Evolutionary conservation across 2,888 invertebrate species (phyloP).

Genomic region (Melinaea menophilus): DNA sequence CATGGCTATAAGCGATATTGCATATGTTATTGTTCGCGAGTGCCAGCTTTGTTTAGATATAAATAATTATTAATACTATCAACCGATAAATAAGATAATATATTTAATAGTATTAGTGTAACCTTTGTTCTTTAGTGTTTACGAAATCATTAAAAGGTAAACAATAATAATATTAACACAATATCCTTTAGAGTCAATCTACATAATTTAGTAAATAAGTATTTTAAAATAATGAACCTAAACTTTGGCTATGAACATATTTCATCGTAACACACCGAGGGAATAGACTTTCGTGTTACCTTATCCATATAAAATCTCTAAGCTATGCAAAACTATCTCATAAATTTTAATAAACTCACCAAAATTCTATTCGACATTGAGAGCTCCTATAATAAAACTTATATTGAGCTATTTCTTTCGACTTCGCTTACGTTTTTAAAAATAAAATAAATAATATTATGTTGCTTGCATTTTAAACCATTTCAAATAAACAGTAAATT

Average conservation of each 20-base stretch:
- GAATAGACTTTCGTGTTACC: constrained; percentile 23
- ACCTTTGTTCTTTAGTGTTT: too few species aligned
- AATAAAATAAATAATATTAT: neutral
- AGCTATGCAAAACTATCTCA: constrained; percentile 29
- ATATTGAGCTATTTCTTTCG: neutral
- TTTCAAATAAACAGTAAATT: too few species aligned
- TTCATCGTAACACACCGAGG: constrained; percentile 15
- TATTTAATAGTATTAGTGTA: too few species aligned
- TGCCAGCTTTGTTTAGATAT: too few species aligned
- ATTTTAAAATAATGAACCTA: neutral
- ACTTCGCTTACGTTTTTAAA: neutral
- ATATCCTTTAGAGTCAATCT: too few species aligned
- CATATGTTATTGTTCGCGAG: neutral
- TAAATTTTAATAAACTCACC: constrained; percentile 33
- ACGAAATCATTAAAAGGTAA: too few species aligned
- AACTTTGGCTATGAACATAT: constrained; percentile 6
- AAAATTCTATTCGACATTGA: constrained; percentile 28
- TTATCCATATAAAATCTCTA: constrained; percentile 27
- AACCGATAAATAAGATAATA: too few species aligned
- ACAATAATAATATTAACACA: too few species aligned
- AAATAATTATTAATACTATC: too few species aligned
- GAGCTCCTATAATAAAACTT: constrained; percentile 16
- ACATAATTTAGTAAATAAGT: neutral
- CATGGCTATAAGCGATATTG: neutral
- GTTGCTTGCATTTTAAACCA: too few species aligned